Percentiles rank a stretch among this genome's conserved stretches.
Evolutionary conservation across 2,113 vertebrate species (phyloP).

Genomic region (Phaethornis superciliosus): DNA sequence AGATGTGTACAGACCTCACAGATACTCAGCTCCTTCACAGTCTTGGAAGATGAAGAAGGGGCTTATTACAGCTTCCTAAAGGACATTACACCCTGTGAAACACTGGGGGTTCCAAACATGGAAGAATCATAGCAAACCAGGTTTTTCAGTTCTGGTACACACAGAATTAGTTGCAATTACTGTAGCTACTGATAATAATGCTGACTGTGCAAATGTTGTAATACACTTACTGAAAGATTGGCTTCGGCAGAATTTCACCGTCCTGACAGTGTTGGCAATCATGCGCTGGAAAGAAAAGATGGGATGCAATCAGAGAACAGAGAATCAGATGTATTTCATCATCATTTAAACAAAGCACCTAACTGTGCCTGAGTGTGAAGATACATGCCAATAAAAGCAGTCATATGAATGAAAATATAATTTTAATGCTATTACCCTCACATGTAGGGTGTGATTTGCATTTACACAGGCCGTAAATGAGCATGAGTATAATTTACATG

Average conservation of each 20-base stretch:
- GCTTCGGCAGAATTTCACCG: constrained; percentile 91
- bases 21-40: not conserved
- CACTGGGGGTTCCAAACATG: not conserved
- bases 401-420: constrained; percentile 55
- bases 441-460: constrained; percentile 48
- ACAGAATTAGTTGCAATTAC: constrained; percentile 25
- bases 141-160: not conserved
- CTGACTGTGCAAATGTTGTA: not conserved
- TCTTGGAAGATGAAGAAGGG: not conserved
- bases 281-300: constrained; percentile 86
- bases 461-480: constrained; percentile 53
- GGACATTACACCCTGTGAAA: not conserved
- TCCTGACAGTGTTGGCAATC: constrained; percentile 95
- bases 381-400: constrained; percentile 48
- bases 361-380: constrained; percentile 42
- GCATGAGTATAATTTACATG: constrained; percentile 39
- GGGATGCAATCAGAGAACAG: constrained; percentile 58
- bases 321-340: constrained; percentile 41
- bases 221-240: constrained; percentile 93
- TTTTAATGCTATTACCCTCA: constrained; percentile 39
- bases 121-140: not conserved
- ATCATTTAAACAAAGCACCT: constrained; percentile 51
- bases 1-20: not conserved
- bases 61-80: not conserved
- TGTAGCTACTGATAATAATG: constrained; percentile 41